Conservation (phyloP, 1,140 invertebrate species). For the Melanaphis sacchari region DNA sequence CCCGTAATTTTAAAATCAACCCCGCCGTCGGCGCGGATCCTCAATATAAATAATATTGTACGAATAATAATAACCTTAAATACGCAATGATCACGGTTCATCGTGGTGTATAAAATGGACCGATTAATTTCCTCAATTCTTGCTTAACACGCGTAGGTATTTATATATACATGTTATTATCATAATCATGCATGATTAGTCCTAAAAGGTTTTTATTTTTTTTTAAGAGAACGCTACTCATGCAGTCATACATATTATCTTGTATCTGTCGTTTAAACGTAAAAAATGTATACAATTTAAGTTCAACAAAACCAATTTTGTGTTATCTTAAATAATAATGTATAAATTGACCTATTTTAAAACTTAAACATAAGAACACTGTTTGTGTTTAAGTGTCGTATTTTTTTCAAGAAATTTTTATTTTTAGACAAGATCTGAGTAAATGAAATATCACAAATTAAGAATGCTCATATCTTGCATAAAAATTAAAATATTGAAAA, state of each 20-base stretch:
- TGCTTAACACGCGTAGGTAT: neutral
- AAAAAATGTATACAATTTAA: too few relatives aligned
- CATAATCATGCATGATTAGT: too few relatives aligned
- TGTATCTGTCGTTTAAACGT: too few relatives aligned
- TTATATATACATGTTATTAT: neutral
- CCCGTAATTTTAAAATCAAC: conserved; percentile 4
- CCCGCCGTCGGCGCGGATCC: neutral
- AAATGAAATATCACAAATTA: neutral
- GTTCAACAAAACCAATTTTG: too few relatives aligned
- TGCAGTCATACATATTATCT: too few relatives aligned
- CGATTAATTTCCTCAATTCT: neutral
- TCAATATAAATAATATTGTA: neutral
- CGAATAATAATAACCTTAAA: neutral
- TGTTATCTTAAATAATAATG: too few relatives aligned
- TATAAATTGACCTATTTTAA: too few relatives aligned
- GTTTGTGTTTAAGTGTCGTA: too few relatives aligned
- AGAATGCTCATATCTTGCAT: neutral
- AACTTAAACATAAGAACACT: too few relatives aligned
- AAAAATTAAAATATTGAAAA: neutral
- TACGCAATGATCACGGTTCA: neutral
- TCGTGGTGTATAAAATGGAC: neutral
- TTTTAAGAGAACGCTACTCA: too few relatives aligned
- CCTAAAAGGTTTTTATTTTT: too few relatives aligned
- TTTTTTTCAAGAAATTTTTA: too few relatives aligned
- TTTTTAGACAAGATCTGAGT: neutral